Conservation (phyloP, 2,888 invertebrate species). For the Sthenelais limicola region DNA sequence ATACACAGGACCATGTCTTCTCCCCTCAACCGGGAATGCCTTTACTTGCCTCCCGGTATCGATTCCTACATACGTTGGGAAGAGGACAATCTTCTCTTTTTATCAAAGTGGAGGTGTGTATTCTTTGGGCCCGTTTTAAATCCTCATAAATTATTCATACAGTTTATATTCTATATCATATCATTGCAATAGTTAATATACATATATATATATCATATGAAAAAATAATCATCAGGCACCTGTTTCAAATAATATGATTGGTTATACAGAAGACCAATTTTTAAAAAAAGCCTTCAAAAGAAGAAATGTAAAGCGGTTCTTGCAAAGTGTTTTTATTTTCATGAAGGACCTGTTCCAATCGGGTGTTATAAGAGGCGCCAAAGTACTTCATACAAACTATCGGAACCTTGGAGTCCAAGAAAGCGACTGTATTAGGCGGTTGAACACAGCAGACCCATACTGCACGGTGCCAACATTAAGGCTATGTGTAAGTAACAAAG, state of each 20-base stretch:
- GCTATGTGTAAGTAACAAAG: slow-evolving; percentile 60
- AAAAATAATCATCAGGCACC: neutral
- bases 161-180: no score
- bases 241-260: neutral
- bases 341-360: slow-evolving; percentile 56
- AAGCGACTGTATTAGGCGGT: slow-evolving; percentile 57
- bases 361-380: slow-evolving; percentile 55
- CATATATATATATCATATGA: neutral
- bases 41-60: slow-evolving; percentile 58
- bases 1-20: slow-evolving; percentile 33
- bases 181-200: no score
- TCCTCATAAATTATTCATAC: no score
- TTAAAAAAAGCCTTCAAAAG: neutral
- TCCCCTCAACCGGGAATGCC: slow-evolving; percentile 51
- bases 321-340: neutral
- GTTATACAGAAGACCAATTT: neutral
- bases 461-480: slow-evolving; percentile 59
- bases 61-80: slow-evolving; percentile 54
- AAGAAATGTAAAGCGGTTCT: neutral
- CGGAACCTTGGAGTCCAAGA: slow-evolving; percentile 59
- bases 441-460: slow-evolving; percentile 60
- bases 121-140: no score
- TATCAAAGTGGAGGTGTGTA: slow-evolving; percentile 58
- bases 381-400: slow-evolving; percentile 60
- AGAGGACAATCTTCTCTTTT: slow-evolving; percentile 62